Evolutionary conservation across 2,797 vertebrate genomes (phyloP).

Genomic region (Agapornis canus): DNA sequence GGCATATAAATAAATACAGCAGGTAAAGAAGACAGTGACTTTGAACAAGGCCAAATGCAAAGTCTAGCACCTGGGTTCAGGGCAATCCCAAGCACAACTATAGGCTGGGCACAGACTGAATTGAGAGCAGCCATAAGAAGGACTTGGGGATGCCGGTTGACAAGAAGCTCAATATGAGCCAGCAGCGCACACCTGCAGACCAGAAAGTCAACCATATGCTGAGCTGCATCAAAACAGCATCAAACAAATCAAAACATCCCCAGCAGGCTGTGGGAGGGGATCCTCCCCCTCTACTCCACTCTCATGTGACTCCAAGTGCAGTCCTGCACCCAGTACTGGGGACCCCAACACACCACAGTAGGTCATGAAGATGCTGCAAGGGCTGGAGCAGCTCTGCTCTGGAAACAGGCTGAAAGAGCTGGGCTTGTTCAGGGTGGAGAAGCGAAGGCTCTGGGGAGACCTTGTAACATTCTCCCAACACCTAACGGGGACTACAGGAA

Average conservation of each 20-base stretch:
- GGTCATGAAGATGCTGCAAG: not conserved
- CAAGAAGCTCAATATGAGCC: not conserved
- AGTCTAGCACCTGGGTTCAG: not conserved
- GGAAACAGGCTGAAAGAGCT: not conserved
- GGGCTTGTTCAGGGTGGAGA: not conserved
- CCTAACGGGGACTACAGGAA: not conserved
- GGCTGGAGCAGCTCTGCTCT: not conserved
- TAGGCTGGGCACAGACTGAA: not conserved
- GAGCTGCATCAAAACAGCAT: not conserved
- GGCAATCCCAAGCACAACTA: not conserved
- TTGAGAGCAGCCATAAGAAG: not conserved
- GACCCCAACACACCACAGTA: not conserved
- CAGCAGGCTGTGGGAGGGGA: not conserved
- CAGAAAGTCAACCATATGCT: not conserved
- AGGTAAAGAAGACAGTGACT: accelerated
- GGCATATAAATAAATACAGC: accelerated
- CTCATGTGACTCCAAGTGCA: not conserved
- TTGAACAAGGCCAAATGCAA: not conserved
- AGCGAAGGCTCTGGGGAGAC: not conserved
- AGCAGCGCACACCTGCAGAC: not conserved
- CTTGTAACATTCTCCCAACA: not conserved
- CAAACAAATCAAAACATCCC: not conserved
- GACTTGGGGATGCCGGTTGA: not conserved
- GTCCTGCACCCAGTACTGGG: not conserved
- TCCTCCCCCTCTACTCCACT: not conserved